A percentile compares a stretch with the other conserved stretches of the same genome.
Conservation (phyloP, 2,888 invertebrate species). For the Coelopa pilipes region DNA sequence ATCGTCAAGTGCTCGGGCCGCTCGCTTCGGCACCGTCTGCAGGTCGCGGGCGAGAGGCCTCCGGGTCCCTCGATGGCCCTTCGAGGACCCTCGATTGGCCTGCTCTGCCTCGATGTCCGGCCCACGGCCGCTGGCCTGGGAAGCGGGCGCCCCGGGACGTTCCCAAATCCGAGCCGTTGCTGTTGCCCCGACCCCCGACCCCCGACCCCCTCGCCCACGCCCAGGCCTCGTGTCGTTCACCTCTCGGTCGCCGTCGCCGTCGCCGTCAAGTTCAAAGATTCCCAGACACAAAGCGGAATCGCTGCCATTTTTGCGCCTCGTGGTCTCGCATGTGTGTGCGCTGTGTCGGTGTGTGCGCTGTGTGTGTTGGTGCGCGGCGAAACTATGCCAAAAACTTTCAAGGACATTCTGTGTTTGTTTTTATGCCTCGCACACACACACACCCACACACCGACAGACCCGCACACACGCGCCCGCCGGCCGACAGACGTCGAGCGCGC, state of each 20-base stretch:
- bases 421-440: conserved; percentile 18
- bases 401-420: conserved; percentile 57
- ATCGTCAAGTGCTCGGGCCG: too few species aligned
- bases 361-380: conserved; percentile 43
- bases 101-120: too few species aligned
- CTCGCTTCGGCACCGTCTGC: too few species aligned
- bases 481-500: background rate
- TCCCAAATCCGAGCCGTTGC: too few species aligned
- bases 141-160: too few species aligned
- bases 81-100: too few species aligned
- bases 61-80: too few species aligned
- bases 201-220: too few species aligned
- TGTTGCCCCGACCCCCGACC: too few species aligned
- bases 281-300: conserved; percentile 25
- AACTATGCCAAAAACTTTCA: conserved; percentile 67
- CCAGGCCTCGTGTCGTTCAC: conserved; percentile 18
- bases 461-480: conserved; percentile 8
- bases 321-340: conserved; percentile 26
- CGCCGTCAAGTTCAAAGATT: conserved; percentile 35
- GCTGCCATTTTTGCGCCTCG: background rate
- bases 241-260: conserved; percentile 2
- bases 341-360: conserved; percentile 35
- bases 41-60: too few species aligned
- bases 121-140: too few species aligned
- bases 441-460: background rate